phyloP scores from a whole-genome alignment of 1,140 invertebrate species.

The Oncopodura yosiiana region DNA sequence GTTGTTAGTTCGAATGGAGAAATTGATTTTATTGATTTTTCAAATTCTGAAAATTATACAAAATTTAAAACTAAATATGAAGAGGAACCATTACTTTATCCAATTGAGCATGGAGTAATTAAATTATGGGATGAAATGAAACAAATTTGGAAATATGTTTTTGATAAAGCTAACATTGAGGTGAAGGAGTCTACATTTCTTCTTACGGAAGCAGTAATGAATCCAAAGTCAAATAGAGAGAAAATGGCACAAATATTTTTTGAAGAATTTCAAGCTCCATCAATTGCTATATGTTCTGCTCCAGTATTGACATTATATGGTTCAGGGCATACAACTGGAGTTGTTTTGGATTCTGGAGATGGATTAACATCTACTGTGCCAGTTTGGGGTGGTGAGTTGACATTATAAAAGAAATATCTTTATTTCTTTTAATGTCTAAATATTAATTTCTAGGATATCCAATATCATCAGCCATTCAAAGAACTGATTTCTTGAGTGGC shows the following conservation, averaged over 20 bases:
- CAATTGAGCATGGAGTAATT: conserved; percentile 3
- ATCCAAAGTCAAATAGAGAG: conserved; percentile 14
- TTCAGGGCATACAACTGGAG: conserved; percentile 11
- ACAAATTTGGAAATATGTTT: conserved; percentile 5
- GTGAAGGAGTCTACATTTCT: conserved; percentile 13
- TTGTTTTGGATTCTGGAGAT: conserved; percentile 19
- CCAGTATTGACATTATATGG: conserved; percentile 13
- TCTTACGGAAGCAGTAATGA: conserved; percentile 7
- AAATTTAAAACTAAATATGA: not conserved
- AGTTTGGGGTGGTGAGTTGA: conserved; percentile 19
- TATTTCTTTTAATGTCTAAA: not conserved
- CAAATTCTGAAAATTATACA: conserved; percentile 3
- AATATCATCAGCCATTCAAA: conserved; percentile 10
- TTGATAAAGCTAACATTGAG: conserved; percentile 1
- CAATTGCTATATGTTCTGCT: not conserved
- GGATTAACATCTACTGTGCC: conserved; percentile 5
- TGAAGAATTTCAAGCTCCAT: conserved; percentile 10
- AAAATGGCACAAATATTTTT: conserved; percentile 21
- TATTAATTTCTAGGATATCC: conserved; percentile 12
- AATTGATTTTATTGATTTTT: conserved; percentile 6
- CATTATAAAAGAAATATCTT: too few species aligned
- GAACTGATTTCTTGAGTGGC: conserved; percentile 8
- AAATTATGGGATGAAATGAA: conserved; percentile 18
- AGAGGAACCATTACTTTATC: not conserved
- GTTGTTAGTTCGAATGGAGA: not conserved